Conservation (phyloP, 2,113 vertebrate genomes). For the Gasterosteus nipponicus region DNA sequence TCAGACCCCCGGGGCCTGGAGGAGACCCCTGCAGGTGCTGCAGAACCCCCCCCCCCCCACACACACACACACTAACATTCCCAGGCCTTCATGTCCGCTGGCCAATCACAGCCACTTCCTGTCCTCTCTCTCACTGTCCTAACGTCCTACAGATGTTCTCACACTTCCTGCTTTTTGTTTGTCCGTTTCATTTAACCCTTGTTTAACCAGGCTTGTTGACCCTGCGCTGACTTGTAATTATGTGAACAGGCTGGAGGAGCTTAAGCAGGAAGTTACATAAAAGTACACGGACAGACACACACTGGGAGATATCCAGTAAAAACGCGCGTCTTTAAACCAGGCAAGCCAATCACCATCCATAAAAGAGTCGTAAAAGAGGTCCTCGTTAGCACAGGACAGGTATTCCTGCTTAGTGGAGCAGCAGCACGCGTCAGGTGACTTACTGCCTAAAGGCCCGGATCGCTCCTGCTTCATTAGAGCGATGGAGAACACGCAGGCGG, state of each 20-base stretch:
- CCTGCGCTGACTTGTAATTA: not conserved
- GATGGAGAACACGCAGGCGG: not conserved
- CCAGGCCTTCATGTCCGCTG: constrained; percentile 33
- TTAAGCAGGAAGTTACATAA: constrained; percentile 40
- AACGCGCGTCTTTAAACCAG: constrained; percentile 31
- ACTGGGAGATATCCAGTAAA: constrained; percentile 12
- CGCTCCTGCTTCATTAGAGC: constrained; percentile 36
- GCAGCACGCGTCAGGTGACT: constrained; percentile 33
- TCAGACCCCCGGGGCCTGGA: constrained; percentile 13
- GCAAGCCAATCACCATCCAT: constrained; percentile 33
- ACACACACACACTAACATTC: constrained; percentile 33
- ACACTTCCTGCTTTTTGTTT: constrained; percentile 29
- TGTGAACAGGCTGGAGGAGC: constrained; percentile 6
- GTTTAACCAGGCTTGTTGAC: not conserved
- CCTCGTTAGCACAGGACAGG: constrained; percentile 15
- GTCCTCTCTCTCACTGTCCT: constrained; percentile 29
- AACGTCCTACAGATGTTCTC: constrained; percentile 64
- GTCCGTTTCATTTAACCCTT: constrained; percentile 14
- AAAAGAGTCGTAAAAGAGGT: constrained; percentile 22
- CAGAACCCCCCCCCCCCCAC: constrained; percentile 28
- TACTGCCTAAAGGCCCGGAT: constrained; percentile 29
- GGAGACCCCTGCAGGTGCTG: constrained; percentile 59
- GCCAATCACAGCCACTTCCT: constrained; percentile 47
- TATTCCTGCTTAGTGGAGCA: constrained; percentile 17
- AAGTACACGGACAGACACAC: constrained; percentile 5